These are phyloP conservation scores for zebrafish (Danio rerio) DNA, from an alignment of 2,113 vertebrate species.

Conservation along the genomic window GRCz12tu NC_133182.1:36996501-36997000, in stretches of 20 bases:
- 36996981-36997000: no score
- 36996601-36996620: constrained; percentile 57
- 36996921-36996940: no score
- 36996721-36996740: background rate
- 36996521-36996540: constrained; percentile 79
- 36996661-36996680: constrained; percentile 56
- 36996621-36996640: constrained; percentile 70
- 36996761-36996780: background rate
- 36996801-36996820: background rate
- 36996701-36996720: background rate
- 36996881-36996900: no score
- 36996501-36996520: constrained; percentile 73
- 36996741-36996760: background rate
- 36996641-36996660: constrained; percentile 70
- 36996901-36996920: no score
- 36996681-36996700: constrained; percentile 22
- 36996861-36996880: no score
- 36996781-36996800: background rate
- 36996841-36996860: no score
- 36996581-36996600: constrained; percentile 72
- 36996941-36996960: no score
- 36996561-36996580: constrained; percentile 77
- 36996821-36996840: no score
- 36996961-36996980: no score
- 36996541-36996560: constrained; percentile 79